Evolutionary conservation across 2,113 vertebrate species (phyloP).

Genomic region (Mola mola): DNA sequence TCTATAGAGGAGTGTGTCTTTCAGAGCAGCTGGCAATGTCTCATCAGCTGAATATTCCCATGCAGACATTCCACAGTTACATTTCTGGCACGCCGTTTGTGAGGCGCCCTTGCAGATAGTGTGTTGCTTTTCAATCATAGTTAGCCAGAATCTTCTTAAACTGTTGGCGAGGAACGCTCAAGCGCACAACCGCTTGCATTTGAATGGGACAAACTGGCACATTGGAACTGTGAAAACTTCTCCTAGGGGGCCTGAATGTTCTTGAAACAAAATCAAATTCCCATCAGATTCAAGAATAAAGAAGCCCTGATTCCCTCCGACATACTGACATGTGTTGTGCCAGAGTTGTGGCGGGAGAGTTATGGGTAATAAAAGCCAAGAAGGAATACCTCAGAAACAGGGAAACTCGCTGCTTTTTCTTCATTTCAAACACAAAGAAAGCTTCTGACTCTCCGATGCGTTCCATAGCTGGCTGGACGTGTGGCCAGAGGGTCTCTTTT

Average conservation of each 20-base stretch:
- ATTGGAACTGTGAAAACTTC: conserved; percentile 8
- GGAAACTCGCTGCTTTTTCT: conserved; percentile 3
- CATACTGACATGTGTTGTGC: no score
- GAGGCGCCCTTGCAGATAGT: conserved; percentile 41
- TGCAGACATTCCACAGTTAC: conserved; percentile 49
- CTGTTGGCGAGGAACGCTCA: conserved; percentile 35
- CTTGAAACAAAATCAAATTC: conserved; percentile 19
- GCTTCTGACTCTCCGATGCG: neutral
- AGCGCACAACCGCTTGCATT: conserved; percentile 5
- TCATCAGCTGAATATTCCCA: conserved; percentile 41
- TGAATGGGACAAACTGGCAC: conserved; percentile 22
- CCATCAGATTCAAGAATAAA: conserved; percentile 21
- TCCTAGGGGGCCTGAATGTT: neutral
- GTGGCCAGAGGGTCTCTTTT: conserved; percentile 11
- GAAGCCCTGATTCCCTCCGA: no score
- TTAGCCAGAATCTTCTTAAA: conserved; percentile 40
- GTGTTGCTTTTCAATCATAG: conserved; percentile 52
- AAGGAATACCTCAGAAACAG: conserved; percentile 15
- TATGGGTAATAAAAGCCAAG: conserved; percentile 16
- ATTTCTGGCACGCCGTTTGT: conserved; percentile 21
- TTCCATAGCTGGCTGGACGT: neutral
- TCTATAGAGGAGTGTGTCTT: conserved; percentile 30
- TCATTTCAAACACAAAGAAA: conserved; percentile 21
- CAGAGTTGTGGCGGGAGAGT: conserved; percentile 12
- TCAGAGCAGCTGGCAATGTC: no score